Evolutionary conservation across 1,140 invertebrate genomes (phyloP).

Genomic region (Drosophila suzukii): DNA sequence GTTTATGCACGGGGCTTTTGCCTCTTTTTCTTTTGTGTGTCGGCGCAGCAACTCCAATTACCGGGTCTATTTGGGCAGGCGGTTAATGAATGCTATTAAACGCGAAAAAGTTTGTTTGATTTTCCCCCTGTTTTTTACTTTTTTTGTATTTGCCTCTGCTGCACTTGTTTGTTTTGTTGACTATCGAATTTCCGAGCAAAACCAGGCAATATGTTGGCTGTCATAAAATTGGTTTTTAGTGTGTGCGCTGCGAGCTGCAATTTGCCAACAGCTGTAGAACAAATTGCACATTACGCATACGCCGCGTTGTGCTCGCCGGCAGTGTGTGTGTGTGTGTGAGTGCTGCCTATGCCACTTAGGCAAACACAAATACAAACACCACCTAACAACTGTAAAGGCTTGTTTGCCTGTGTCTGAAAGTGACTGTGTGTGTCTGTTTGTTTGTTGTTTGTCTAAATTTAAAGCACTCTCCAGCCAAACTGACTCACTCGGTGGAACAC

Average conservation of each 20-base stretch:
- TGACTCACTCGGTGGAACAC: constrained; percentile 7
- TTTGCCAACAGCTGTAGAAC: constrained; percentile 74
- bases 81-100: constrained; percentile 77
- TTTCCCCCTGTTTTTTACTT: constrained; percentile 5
- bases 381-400: constrained; percentile 57
- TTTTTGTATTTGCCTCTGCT: not conserved
- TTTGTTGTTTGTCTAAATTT: constrained; percentile 74
- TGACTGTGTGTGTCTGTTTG: constrained; percentile 27
- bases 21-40: constrained; percentile 33
- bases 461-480: constrained; percentile 57
- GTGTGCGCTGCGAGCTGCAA: constrained; percentile 40
- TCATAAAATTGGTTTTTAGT: constrained; percentile 62
- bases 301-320: constrained; percentile 47
- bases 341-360: constrained; percentile 41
- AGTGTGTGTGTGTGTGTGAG: constrained; percentile 10
- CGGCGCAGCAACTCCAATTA: constrained; percentile 63
- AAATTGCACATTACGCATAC: constrained; percentile 81
- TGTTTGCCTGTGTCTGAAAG: constrained; percentile 52
- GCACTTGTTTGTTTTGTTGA: constrained; percentile 51
- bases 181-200: constrained; percentile 60
- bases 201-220: constrained; percentile 61
- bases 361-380: constrained; percentile 45
- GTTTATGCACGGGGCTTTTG: constrained; percentile 60
- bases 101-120: constrained; percentile 52
- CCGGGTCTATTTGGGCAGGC: constrained; percentile 56